These are phyloP conservation scores for Loriculus beryllinus DNA, from an alignment of 2,797 vertebrate genomes.

Conservation along the genomic window DNA sequence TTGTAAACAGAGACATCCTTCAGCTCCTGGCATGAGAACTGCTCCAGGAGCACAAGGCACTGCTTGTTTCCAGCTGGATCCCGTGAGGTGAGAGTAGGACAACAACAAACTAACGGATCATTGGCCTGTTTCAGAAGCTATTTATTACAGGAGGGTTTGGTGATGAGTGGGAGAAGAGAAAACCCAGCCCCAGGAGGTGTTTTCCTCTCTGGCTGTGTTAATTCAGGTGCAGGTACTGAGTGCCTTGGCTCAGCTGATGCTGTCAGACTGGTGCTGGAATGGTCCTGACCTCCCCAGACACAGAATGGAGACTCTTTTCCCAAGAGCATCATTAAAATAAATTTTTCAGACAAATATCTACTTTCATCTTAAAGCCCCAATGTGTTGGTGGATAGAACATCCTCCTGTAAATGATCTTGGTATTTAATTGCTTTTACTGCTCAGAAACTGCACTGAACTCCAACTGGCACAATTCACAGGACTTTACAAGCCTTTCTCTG, in stretches of 20 bases:
- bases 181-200: neutral
- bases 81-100: neutral
- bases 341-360: neutral
- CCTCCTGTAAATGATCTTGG: neutral
- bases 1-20: conserved; percentile 24
- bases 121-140: neutral
- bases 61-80: neutral
- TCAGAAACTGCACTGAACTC: neutral
- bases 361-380: neutral
- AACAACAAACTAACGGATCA: neutral
- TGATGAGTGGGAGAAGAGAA: neutral
- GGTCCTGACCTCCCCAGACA: neutral
- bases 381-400: neutral
- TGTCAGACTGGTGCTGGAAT: neutral
- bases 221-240: neutral
- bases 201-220: neutral
- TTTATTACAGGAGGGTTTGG: neutral
- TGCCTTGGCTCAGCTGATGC: neutral
- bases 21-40: neutral
- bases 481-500: neutral
- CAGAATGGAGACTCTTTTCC: neutral
- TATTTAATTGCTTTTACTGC: neutral
- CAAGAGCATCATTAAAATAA: neutral
- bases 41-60: neutral
- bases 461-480: neutral